phyloP scores from a whole-genome alignment of 2,113 vertebrate genomes.

The Pipra filicauda region DNA sequence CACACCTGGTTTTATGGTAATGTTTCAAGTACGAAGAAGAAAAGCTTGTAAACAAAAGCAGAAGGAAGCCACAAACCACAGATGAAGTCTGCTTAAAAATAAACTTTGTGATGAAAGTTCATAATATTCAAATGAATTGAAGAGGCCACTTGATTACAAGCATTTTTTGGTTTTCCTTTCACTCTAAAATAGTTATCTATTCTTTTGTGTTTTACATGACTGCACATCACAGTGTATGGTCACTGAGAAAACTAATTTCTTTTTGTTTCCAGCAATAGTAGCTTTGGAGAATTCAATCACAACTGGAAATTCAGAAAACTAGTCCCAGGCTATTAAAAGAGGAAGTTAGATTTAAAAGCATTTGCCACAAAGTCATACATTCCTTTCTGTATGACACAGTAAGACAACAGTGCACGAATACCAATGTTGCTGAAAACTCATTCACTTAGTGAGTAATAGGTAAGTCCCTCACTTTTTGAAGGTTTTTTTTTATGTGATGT shows the following conservation, averaged over 20 bases:
- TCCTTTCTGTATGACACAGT: neutral
- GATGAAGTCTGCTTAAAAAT: neutral
- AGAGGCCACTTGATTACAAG: neutral
- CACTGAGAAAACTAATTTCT: conserved; percentile 23
- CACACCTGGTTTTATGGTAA: neutral
- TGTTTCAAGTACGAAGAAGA: neutral
- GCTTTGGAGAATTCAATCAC: conserved; percentile 30
- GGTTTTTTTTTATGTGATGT: neutral
- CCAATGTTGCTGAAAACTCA: neutral
- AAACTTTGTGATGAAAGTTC: neutral
- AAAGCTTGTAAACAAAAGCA: neutral
- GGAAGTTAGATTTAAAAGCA: neutral
- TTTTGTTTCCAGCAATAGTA: conserved; percentile 53
- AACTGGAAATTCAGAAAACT: conserved; percentile 33
- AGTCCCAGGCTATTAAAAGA: conserved; percentile 34
- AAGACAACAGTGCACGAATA: neutral
- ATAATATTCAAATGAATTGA: neutral
- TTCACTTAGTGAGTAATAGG: neutral
- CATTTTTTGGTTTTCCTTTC: neutral
- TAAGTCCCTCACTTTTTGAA: neutral
- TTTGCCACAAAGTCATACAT: neutral
- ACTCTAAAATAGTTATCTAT: conserved; percentile 10
- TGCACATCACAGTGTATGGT: neutral
- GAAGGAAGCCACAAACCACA: neutral
- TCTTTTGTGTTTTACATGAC: conserved; percentile 30